A percentile compares a stretch with the other conserved stretches of the same genome.
Conservation (phyloP, 1,140 invertebrate genomes). For the Argopecten irradians region DNA sequence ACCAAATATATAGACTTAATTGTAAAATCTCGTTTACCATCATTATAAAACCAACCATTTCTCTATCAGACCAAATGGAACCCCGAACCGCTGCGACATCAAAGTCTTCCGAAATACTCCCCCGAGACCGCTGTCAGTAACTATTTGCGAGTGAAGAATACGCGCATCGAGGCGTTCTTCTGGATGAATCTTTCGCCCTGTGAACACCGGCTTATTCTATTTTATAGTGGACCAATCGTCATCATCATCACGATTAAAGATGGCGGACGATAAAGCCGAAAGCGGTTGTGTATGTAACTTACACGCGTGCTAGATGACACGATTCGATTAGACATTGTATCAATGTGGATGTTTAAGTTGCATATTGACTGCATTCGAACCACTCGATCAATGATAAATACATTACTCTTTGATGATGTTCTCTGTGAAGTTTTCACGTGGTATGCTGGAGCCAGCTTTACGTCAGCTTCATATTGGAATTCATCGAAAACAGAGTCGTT, state of each 20-base stretch:
- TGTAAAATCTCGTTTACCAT: background rate
- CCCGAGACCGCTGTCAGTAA: background rate
- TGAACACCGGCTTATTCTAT: background rate
- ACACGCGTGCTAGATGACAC: background rate
- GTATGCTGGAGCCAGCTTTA: background rate
- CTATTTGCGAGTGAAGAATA: background rate
- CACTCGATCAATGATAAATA: background rate
- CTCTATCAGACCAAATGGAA: background rate
- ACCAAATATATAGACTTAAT: background rate
- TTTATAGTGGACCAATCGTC: background rate
- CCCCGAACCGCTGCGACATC: background rate
- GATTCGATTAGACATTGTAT: background rate
- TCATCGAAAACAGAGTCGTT: background rate
- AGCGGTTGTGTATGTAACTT: background rate
- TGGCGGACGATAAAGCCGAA: background rate
- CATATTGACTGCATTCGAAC: conserved; percentile 16
- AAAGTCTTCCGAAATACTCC: background rate
- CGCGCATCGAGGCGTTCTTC: background rate
- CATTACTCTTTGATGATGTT: conserved; percentile 5
- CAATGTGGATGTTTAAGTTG: background rate
- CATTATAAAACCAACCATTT: background rate
- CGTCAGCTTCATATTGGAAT: background rate
- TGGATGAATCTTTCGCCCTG: background rate
- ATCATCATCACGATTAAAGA: background rate
- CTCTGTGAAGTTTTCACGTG: background rate